phyloP scores from a whole-genome alignment of 2,888 invertebrate species.

The Oscheius sp. region DNA sequence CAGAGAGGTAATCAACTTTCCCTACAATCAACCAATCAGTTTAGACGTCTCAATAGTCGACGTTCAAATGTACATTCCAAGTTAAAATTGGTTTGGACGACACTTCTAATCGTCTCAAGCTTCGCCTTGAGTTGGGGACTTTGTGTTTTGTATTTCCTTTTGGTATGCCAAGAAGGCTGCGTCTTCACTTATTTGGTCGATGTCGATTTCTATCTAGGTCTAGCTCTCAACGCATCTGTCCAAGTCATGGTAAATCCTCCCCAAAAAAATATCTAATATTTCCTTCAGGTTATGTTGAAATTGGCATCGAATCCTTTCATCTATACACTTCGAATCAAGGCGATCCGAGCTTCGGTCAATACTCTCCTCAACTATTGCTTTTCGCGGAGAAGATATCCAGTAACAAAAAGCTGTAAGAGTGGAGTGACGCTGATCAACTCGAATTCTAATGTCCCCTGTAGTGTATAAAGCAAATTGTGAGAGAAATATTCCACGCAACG shows the following conservation, averaged over 20 bases:
- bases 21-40: background rate
- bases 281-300: conserved; percentile 64
- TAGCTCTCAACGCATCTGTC: conserved; percentile 58
- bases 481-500: background rate
- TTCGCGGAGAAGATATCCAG: background rate
- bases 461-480: background rate
- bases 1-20: conserved; percentile 25
- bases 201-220: conserved; percentile 56
- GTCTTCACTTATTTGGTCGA: conserved; percentile 54
- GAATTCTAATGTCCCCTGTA: background rate
- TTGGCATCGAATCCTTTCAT: conserved; percentile 68
- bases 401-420: conserved; percentile 1
- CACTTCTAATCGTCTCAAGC: conserved; percentile 63
- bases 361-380: background rate
- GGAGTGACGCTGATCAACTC: conserved; percentile 1
- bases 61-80: conserved; percentile 51
- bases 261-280: background rate
- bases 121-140: conserved; percentile 67
- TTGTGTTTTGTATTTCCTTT: conserved; percentile 64
- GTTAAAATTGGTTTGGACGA: conserved; percentile 66
- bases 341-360: conserved; percentile 59
- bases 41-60: conserved; percentile 30
- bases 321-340: conserved; percentile 66
- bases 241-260: conserved; percentile 58
- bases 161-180: conserved; percentile 62